A percentile compares a stretch with the other conserved stretches of the same genome.
Evolutionary conservation across 2,797 vertebrate genomes (phyloP).

Genomic region (Danionella dracula): DNA sequence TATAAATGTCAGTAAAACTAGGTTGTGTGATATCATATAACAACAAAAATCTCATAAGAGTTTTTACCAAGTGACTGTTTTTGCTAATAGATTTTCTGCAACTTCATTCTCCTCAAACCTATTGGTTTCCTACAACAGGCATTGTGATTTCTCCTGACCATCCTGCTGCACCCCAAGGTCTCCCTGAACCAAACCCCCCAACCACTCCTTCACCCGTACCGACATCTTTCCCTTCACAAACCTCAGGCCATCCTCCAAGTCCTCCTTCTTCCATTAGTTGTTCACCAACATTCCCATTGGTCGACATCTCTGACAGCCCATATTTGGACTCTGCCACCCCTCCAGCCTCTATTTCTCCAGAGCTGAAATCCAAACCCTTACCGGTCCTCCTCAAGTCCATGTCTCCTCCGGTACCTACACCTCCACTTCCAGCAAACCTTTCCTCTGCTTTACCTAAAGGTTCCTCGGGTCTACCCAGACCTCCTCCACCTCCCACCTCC

Average conservation of each 20-base stretch:
- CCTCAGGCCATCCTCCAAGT: slow-evolving; percentile 37
- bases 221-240: not conserved
- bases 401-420: slow-evolving; percentile 27
- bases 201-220: not conserved
- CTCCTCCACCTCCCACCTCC: slow-evolving; percentile 35
- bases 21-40: no score
- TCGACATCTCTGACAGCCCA: slow-evolving; percentile 21
- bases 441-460: slow-evolving; percentile 31
- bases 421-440: slow-evolving; percentile 41
- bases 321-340: not conserved
- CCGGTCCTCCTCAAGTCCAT: slow-evolving; percentile 8
- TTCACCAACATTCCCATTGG: slow-evolving; percentile 8
- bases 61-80: no score
- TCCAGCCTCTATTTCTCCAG: not conserved
- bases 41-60: no score
- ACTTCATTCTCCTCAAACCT: slow-evolving; percentile 33
- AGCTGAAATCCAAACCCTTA: slow-evolving; percentile 3
- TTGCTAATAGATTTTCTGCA: not conserved
- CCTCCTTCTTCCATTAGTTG: slow-evolving; percentile 6
- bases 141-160: slow-evolving; percentile 48
- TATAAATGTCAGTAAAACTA: no score
- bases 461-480: slow-evolving; percentile 27
- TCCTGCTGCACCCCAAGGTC: slow-evolving; percentile 35
- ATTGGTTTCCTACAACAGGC: not conserved
- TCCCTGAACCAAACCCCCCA: slow-evolving; percentile 37